Evolutionary conservation across 2,888 invertebrate species (phyloP), one percentile per base, ranked within the genome.

Genomic region (Ophion obscuratus): DNA sequence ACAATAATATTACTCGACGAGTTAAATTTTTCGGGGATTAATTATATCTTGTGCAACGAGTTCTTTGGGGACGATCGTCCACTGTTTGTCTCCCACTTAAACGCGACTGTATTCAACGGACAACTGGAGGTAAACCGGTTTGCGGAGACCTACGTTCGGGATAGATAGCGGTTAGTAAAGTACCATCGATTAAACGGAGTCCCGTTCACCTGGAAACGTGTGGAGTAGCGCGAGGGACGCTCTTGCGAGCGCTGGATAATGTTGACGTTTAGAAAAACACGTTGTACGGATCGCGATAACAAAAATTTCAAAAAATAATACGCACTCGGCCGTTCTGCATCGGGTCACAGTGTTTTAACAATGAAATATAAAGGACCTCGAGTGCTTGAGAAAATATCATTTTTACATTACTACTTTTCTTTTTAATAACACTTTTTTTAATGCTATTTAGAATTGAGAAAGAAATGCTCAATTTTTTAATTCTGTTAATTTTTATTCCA

Each of bases 181-280:
- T 20, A 40, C 36, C 59, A 85, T 85, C 76, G 85, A 85, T 83
- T 76, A 73, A 85, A 85, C 85, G 36, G 47, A 64, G 44, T 71
- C 53, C 67, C 36, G 64, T 75, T 73, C 36, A 76, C 83, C 70
- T 83, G 73, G 85, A 82, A 79, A 85, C 82, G 62, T 57, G 40
- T 71, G 14, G 47, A 57, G 44, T 75, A 31, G 53, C 47, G 59
- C n/a, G 31, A 53, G 53, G 53, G 53, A 53, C 53, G 14, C 53
- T 53, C 53, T 7, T 3, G 17, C 47, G 10, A 20, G 11, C 73
- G 24, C 24, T 53, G 66, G 66, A 24, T 40, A 44, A 44, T 74
- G 40, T 44, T 17, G 31, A 31, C 11, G 24, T 61, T 61, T 40
- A 1, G 9, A 67, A 40, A 20, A 67, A 40, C 7, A 40, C 20